Percentiles rank a stretch among this genome's conserved stretches.
These are phyloP conservation scores for Calameuta pallipes DNA, from an alignment of 2,888 invertebrate species.

Conservation along the genomic window DNA sequence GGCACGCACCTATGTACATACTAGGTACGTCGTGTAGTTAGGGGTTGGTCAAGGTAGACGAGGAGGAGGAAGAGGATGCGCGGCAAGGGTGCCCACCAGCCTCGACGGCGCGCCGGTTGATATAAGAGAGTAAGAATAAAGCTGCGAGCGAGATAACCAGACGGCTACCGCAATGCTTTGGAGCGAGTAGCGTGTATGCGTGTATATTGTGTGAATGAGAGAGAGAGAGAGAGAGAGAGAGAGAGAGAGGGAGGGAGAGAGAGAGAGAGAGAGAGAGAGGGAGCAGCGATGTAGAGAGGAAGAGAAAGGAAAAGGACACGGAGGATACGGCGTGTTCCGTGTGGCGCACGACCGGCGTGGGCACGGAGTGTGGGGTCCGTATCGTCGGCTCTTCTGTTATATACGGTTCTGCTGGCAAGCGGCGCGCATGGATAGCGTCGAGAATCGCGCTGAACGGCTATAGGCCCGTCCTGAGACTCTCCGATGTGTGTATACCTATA, in stretches of 20 bases:
- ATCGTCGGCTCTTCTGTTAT: conserved; percentile 29
- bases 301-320: neutral
- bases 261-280: conserved; percentile 10
- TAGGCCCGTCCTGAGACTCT: conserved; percentile 40
- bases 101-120: neutral
- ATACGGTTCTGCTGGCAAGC: conserved; percentile 27
- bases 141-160: neutral
- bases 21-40: neutral
- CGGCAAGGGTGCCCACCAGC: neutral
- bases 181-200: neutral
- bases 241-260: neutral
- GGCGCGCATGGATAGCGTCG: conserved; percentile 38
- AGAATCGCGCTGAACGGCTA: conserved; percentile 41
- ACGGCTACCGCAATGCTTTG: neutral
- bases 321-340: neutral
- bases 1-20: neutral
- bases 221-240: conserved; percentile 19
- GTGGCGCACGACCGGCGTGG: neutral
- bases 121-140: neutral
- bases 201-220: conserved; percentile 17
- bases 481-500: conserved; percentile 33
- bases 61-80: neutral
- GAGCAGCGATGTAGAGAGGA: neutral
- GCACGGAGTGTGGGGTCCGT: conserved; percentile 33
- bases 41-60: neutral